Conservation (phyloP, 1,140 invertebrate genomes). For the Samia ricini region DNA sequence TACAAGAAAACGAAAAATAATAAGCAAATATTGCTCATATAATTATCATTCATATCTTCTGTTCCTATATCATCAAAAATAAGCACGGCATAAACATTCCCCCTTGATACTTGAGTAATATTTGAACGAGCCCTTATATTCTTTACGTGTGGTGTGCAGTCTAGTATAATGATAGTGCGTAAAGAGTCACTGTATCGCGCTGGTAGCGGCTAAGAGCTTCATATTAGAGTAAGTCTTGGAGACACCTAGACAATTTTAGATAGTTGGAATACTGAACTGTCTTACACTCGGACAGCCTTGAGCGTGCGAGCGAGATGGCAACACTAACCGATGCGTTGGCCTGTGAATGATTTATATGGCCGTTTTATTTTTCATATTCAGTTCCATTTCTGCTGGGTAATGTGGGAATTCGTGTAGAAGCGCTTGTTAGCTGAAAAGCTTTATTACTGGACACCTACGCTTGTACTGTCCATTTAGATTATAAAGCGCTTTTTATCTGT, state of each 20-base stretch:
- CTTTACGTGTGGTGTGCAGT: too few species aligned
- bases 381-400: constrained; percentile 14
- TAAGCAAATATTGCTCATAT: too few species aligned
- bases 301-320: constrained; percentile 8
- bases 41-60: too few species aligned
- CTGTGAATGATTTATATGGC: constrained; percentile 37
- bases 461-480: background rate
- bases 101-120: too few species aligned
- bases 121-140: too few species aligned
- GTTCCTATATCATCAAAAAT: too few species aligned
- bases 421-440: constrained; percentile 10
- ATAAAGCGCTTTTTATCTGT: background rate
- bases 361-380: constrained; percentile 26
- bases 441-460: constrained; percentile 5
- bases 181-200: too few species aligned
- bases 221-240: too few species aligned
- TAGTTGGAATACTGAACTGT: background rate
- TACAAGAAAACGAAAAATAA: too few species aligned
- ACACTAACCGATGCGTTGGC: constrained; percentile 23
- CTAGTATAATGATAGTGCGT: too few species aligned
- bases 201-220: too few species aligned
- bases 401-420: constrained; percentile 17
- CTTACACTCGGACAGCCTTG: background rate
- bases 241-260: background rate
- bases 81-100: too few species aligned